Percentiles rank a stretch among this genome's conserved stretches.
phyloP scores from a whole-genome alignment of 2,113 vertebrate species.

The Shinisaurus crocodilurus region DNA sequence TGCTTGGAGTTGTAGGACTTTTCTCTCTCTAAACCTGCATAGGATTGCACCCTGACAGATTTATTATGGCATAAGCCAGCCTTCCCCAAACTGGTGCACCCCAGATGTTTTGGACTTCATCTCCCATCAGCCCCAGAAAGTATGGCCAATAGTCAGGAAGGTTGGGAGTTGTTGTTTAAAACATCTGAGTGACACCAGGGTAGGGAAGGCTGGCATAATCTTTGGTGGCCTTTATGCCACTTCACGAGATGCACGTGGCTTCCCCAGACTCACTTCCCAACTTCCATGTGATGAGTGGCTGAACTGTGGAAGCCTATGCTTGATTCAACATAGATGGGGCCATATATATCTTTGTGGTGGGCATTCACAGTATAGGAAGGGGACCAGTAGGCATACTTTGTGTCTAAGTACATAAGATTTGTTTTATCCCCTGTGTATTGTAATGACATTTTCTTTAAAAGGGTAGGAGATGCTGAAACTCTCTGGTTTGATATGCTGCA shows the following conservation, averaged over 20 bases:
- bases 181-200: neutral
- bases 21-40: too few species aligned
- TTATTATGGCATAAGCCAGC: too few species aligned
- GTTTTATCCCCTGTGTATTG: neutral
- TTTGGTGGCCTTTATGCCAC: too few species aligned
- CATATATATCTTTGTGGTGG: too few species aligned
- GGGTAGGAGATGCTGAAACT: neutral
- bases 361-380: neutral
- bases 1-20: too few species aligned
- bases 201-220: neutral
- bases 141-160: neutral
- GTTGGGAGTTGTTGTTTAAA: neutral
- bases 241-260: too few species aligned
- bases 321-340: too few species aligned
- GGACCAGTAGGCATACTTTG: neutral
- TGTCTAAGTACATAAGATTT: neutral
- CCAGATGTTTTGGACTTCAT: neutral
- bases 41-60: too few species aligned
- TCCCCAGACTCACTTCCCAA: too few species aligned
- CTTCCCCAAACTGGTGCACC: neutral
- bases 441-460: neutral
- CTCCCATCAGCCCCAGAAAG: neutral
- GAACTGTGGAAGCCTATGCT: too few species aligned
- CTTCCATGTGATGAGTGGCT: too few species aligned
- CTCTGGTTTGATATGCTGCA: neutral